Base-by-base conservation (phyloP, 1,140 invertebrate species). In the Polypedilum vanderplanki region DNA sequence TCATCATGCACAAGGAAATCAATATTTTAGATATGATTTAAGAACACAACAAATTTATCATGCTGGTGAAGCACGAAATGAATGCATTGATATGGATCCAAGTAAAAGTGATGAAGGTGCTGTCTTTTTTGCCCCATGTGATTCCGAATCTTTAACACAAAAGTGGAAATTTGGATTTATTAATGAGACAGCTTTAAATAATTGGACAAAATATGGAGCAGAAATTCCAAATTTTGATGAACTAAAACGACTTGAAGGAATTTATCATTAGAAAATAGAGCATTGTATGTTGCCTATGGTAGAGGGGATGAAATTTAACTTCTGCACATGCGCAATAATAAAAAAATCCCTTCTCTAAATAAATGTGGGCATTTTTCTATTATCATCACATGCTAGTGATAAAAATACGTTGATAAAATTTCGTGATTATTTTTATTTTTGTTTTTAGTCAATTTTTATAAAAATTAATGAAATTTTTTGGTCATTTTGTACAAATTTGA, bases 141-240 rank as follows among this genome's bases (percentile, higher is more conserved):
- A 93, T 80, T 77, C 80, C 8, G 78, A 81, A 1, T 88, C 86
- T n/a, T 79, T 84, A 12, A 90, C 91, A 0, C 94, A 96, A 80
- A 89, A 89, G 74, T 96, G 94, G 94, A 82, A 85, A 40, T 90
- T 93, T 81, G 87, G 90, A 77, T 83, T 85, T 40, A 80, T 92
- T 0, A 90, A 93, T 77, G 81, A 87, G 76, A 89, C 88, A 74
- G 86, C 88, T 46, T n/a, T 82, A 18, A 33, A 10, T 9, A 20
- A n/a, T 18, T 70, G 65, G 65, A 22, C 20, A 3, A 9, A 18
- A 10, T 18, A 9, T 70, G 65, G 65, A 18, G 4, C 5, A 18
- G 65, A 70, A 10, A 70, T 70, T 70, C 8, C 9, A 20, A 18
- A 70, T 70, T 18, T 9, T 9, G 9, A 70, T 70, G 65, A 70